Evolutionary conservation across 2,888 invertebrate species (phyloP), one percentile per base, ranked within the genome.

Genomic region (Ophion obscuratus): DNA sequence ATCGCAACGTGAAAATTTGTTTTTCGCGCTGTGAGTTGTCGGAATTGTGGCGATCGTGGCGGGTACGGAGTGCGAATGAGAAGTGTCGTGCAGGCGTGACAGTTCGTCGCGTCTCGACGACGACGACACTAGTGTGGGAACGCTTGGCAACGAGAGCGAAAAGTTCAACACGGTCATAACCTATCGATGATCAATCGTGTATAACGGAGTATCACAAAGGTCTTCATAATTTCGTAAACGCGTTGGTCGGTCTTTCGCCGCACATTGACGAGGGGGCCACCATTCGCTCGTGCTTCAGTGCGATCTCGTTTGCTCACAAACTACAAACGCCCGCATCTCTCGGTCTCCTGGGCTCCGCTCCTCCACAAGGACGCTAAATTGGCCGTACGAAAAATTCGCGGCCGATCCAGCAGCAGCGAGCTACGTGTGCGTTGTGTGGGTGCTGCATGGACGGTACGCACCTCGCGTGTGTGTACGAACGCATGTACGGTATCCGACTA

Each of bases 311-410:
- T 68, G 57, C 61, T 81, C 73, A 68, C 57, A 77, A 75, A 81
- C 77, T 47, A 81, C 59, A 57, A 78, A 73, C 73, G 68, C 73
- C 83, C 86, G 86, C 86, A 86, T 86, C 81, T 85, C 79, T 74
- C 57, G 36, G 36, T 74, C 44, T 64, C 40, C 62, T 31, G 44
- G 24, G 11, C 74, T 70, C 61, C 78, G 47, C 75, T 59, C 14
- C 70, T 70, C 62, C 47, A 75, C 62, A 68, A 66, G 76, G 67
- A 76, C 81, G 75, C 81, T 82, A 77, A 75, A 82, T 71, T 70
- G 70, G 82, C 68, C n/a, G 67, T 31, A 81, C 20, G 62, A 81
- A 82, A 82, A 82, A 77, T 81, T 81, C 81, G 85, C 85, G 85
- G 81, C 85, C 44, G 78, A 62, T 68, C 74, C 62, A 78, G 74